Conservation (phyloP, 2,797 vertebrate species). For the Petrocephalus schoutedeni region DNA sequence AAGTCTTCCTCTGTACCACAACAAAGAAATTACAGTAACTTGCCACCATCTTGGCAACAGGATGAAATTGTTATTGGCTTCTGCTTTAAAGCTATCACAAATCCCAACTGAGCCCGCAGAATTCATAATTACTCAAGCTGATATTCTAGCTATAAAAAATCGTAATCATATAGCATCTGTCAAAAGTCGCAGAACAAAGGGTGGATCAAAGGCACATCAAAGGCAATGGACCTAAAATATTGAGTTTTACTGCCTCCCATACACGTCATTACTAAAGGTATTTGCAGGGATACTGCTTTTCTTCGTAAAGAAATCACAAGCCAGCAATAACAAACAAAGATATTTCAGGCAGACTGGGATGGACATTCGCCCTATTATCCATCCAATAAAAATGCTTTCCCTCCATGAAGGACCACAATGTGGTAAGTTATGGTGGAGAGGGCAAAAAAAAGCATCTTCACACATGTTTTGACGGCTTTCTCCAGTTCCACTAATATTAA, state of each 20-base stretch:
- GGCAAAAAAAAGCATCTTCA: background rate
- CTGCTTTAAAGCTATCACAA: background rate
- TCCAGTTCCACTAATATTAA: background rate
- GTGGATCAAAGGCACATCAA: constrained; percentile 10
- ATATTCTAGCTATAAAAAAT: constrained; percentile 8
- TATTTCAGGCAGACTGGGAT: constrained; percentile 19
- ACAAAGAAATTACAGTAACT: constrained; percentile 17
- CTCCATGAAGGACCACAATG: background rate
- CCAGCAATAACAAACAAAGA: constrained; percentile 16
- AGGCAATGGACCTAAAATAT: constrained; percentile 10
- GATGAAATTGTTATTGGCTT: constrained; percentile 10
- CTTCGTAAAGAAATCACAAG: constrained; percentile 2
- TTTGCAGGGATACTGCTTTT: constrained; percentile 7
- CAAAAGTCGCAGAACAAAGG: background rate
- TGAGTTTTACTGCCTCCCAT: background rate
- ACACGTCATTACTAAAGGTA: background rate
- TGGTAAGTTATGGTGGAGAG: background rate
- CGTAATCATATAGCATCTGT: constrained; percentile 9
- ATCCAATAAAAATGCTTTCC: constrained; percentile 15
- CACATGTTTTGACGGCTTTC: background rate
- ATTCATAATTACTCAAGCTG: constrained; percentile 17
- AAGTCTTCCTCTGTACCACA: background rate
- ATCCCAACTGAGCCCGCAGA: background rate
- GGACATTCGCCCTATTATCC: background rate
- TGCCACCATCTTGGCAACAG: constrained; percentile 5